Conservation (phyloP, 2,113 vertebrate genomes). For the Spheniscus mendiculus region DNA sequence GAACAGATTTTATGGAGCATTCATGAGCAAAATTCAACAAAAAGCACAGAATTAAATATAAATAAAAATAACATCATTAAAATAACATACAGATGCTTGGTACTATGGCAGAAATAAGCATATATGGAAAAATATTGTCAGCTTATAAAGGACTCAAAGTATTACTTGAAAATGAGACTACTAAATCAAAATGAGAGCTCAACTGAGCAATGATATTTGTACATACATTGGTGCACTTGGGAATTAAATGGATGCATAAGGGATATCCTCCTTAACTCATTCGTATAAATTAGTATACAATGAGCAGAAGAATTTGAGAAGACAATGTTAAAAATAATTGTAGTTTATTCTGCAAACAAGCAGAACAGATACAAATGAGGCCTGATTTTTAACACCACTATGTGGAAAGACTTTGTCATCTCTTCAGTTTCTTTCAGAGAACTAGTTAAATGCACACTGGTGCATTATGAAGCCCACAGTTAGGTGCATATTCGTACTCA, state of each 20-base stretch:
- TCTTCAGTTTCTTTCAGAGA: not conserved
- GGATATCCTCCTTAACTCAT: not conserved
- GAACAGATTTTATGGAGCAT: not conserved
- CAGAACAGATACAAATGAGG: not conserved
- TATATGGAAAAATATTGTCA: constrained; percentile 1
- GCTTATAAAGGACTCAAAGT: constrained; percentile 3
- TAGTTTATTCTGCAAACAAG: not conserved
- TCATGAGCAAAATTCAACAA: not conserved
- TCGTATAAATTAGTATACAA: not conserved
- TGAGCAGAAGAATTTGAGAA: not conserved
- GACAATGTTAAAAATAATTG: not conserved
- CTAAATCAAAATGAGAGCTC: not conserved
- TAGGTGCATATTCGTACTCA: not conserved
- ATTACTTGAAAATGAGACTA: not conserved
- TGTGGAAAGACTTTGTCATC: not conserved
- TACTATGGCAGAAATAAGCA: not conserved
- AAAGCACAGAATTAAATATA: not conserved
- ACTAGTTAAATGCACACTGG: not conserved
- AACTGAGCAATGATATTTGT: not conserved
- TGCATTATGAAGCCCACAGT: not conserved
- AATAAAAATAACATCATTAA: not conserved
- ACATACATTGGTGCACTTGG: not conserved
- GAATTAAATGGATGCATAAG: not conserved
- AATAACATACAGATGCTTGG: not conserved
- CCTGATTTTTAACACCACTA: not conserved